Evolutionary conservation across 2,888 invertebrate genomes (phyloP), one percentile per base, ranked within the genome.

Genomic region (Xestoiulus laeticollis): DNA sequence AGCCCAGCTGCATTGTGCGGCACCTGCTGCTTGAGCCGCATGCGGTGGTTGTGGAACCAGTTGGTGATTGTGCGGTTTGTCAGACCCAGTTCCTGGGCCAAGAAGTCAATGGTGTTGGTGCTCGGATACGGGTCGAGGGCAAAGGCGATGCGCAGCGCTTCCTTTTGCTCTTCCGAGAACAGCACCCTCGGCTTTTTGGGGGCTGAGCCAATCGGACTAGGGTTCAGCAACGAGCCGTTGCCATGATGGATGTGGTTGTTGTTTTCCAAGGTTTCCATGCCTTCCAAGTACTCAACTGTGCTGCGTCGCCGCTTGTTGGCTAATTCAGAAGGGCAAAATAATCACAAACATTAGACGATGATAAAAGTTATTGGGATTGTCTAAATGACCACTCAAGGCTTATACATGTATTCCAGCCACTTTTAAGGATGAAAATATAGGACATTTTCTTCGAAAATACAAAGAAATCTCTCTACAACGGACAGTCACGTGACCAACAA

Each of bases 21-120:
- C 44, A 88, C 87, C 82, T 96, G 96, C 91, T 97, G 97, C 93
- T 99, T 99, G 91, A 98, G 94, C 89, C 99, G 94, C 98, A 99
- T 99, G 90, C 99, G 95, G 92, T 99, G 99, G 92, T 99, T 99
- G 94, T 99, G 99, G 94, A 99, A 99, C 99, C 99, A 99, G 93
- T 99, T 99, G 89, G 98, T 98, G 91, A 99, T 99, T 87, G 99
- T 99, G 90, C 99, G 94, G 87, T 98, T 96, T 8, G 98, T 97
- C 78, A 99, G 94, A 12, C 96, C 96, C 88, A 99, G 93, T 92
- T 98, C 98, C 44, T 95, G 94, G 44, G 99, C 98, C 88, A 99
- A 94, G 91, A 98, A 98, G 92, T 99, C 99, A 90, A 99, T 98
- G 88, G 98, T 98, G 33, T 96, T 96, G 91, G 98, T 96, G 92